These are phyloP conservation scores for Thalassarche chlororhynchos DNA, from an alignment of 2,113 vertebrate genomes.

Conservation along the genomic window DNA sequence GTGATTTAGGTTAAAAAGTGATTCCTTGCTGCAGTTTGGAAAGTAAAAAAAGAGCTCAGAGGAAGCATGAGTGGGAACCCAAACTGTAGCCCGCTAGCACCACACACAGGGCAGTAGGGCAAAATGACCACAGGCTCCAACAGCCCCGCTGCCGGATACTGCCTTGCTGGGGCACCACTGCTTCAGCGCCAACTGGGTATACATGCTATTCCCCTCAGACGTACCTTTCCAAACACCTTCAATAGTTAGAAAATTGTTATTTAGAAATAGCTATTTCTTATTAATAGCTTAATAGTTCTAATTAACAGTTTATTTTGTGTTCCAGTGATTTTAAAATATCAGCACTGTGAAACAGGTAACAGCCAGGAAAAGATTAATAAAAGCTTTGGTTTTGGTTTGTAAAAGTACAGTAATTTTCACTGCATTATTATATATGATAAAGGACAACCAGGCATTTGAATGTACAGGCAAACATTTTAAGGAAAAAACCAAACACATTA, in stretches of 20 bases:
- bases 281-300: neutral
- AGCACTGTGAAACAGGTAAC: neutral
- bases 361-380: neutral
- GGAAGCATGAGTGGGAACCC: neutral
- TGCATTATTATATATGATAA: neutral
- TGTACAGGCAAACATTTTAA: neutral
- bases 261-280: neutral
- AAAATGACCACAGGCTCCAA: neutral
- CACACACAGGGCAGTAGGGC: neutral
- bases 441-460: neutral
- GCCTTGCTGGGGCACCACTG: neutral
- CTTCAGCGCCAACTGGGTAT: accelerated
- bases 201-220: accelerated
- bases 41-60: neutral
- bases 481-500: neutral
- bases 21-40: neutral
- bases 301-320: neutral
- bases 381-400: neutral
- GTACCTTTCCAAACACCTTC: neutral
- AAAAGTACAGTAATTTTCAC: neutral
- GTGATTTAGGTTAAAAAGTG: neutral
- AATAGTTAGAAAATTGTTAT: neutral
- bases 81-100: neutral
- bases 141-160: neutral
- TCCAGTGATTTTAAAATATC: neutral